A percentile compares a stretch with the other conserved stretches of the same genome.
Evolutionary conservation across 2,888 invertebrate genomes (phyloP).

Genomic region (Sipha maydis): DNA sequence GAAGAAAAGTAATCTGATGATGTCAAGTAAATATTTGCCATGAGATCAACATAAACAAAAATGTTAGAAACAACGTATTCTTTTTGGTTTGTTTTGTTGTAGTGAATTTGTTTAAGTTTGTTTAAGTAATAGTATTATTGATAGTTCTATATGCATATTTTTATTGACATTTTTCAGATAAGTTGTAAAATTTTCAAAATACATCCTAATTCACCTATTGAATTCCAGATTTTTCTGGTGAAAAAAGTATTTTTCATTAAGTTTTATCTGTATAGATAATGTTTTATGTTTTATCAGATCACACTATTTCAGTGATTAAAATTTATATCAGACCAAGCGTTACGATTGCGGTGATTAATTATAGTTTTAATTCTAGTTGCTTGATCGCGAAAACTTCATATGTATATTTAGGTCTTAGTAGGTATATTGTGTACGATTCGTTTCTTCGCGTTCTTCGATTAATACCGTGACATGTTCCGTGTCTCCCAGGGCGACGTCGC

Average conservation of each 20-base stretch:
- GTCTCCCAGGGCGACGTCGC: neutral
- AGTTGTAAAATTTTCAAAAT: too few relatives aligned
- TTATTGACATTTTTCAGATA: too few relatives aligned
- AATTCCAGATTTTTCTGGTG: neutral
- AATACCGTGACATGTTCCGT: neutral
- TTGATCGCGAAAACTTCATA: neutral
- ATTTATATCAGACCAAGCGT: too few relatives aligned
- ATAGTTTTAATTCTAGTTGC: neutral
- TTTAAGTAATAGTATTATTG: too few relatives aligned
- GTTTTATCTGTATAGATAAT: too few relatives aligned
- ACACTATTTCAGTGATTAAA: too few relatives aligned
- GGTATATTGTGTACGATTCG: neutral
- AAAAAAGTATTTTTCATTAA: neutral
- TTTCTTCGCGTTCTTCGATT: neutral
- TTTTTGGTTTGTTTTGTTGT: too few relatives aligned
- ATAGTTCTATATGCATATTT: too few relatives aligned
- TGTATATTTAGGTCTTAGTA: neutral
- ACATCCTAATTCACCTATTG: neutral
- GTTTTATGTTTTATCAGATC: too few relatives aligned
- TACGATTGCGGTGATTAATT: neutral
- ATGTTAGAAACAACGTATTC: neutral
- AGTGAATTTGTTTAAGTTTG: too few relatives aligned
- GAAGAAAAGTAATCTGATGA: neutral
- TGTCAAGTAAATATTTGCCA: neutral
- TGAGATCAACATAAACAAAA: neutral